A percentile compares a stretch with the other conserved stretches of the same genome.
Evolutionary conservation across 2,797 vertebrate species (phyloP).

Genomic region (Alectoris magna): DNA sequence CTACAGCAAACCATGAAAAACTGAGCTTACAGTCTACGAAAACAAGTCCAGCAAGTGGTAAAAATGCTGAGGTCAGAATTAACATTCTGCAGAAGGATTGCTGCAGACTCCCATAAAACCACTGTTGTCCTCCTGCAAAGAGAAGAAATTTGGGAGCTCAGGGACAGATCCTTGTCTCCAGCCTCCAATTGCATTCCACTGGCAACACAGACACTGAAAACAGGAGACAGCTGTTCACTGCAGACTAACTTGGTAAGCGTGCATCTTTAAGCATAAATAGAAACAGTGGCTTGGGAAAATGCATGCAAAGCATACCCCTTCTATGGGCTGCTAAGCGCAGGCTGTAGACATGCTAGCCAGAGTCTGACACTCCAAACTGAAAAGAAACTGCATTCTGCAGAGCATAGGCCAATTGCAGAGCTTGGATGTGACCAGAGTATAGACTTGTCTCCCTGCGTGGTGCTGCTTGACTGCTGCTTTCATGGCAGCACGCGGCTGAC

Average conservation of each 20-base stretch:
- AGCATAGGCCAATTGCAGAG: accelerated
- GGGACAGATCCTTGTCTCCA: neutral
- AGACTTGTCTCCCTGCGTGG: too few relatives aligned
- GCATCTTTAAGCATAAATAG: neutral
- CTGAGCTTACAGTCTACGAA: neutral
- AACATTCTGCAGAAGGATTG: neutral
- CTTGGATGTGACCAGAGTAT: neutral
- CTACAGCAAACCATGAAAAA: neutral
- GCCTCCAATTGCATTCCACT: too few relatives aligned
- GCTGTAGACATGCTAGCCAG: accelerated
- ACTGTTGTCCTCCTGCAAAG: accelerated
- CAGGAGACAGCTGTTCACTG: neutral
- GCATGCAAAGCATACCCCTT: neutral
- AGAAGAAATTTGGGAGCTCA: accelerated
- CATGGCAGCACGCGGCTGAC: accelerated
- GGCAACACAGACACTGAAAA: neutral
- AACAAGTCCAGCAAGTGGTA: accelerated
- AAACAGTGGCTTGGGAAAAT: neutral
- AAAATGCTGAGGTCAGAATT: neutral
- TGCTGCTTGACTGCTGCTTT: neutral
- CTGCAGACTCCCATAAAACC: neutral
- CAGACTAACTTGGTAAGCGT: neutral
- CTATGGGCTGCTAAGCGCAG: accelerated
- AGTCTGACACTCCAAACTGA: accelerated
- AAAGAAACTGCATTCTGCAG: accelerated